Conservation (phyloP, 2,113 vertebrate genomes). For the Xiphorhynchus elegans region DNA sequence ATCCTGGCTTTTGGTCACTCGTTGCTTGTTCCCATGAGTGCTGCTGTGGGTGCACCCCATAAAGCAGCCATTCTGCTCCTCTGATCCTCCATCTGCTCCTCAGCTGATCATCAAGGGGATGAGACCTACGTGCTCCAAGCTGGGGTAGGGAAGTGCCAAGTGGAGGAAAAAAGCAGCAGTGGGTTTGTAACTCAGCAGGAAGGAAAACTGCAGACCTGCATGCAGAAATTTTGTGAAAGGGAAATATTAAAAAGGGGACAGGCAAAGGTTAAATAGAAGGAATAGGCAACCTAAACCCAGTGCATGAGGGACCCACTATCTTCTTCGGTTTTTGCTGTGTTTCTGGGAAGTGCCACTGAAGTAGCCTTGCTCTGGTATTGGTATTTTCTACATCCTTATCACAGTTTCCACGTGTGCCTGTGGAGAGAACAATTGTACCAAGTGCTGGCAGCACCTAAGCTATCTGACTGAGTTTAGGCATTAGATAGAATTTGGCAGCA, state of each 20-base stretch:
- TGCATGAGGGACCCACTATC: background rate
- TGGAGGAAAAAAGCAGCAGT: background rate
- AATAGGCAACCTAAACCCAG: background rate
- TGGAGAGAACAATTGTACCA: background rate
- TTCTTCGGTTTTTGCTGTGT: background rate
- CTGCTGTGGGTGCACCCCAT: background rate
- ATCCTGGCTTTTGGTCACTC: background rate
- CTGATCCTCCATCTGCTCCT: slow-evolving; percentile 58
- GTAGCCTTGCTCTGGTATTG: background rate
- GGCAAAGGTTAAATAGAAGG: background rate
- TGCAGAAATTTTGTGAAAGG: background rate
- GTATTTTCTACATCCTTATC: background rate
- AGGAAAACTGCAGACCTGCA: slow-evolving; percentile 5
- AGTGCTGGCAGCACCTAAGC: background rate
- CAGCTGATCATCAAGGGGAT: slow-evolving; percentile 37
- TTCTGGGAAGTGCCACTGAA: background rate
- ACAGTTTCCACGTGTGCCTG: background rate
- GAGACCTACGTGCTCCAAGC: background rate
- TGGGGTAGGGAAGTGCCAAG: background rate
- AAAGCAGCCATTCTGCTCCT: background rate
- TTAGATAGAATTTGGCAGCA: background rate
- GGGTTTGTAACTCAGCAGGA: slow-evolving; percentile 17
- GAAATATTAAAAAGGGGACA: background rate
- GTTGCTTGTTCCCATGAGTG: background rate
- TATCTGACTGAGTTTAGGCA: background rate